Percentiles rank a stretch among this genome's conserved stretches.
These are phyloP conservation scores for Timema cristinae DNA, from an alignment of 2,888 invertebrate genomes.

Conservation along the genomic window DNA sequence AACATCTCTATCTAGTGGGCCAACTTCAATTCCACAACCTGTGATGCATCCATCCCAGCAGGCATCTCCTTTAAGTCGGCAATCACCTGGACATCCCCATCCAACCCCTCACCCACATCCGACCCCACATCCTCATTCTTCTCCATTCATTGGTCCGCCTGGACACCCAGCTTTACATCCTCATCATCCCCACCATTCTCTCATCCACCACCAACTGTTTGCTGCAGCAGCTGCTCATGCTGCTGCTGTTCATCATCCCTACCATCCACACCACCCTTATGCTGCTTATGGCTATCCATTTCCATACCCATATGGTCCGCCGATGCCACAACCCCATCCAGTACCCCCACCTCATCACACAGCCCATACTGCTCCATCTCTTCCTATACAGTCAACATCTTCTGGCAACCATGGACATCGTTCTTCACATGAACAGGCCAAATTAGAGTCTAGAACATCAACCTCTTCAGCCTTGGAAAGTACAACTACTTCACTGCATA, in stretches of 20 bases:
- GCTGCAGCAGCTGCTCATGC: slow-evolving; percentile 55
- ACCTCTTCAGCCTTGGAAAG: slow-evolving; percentile 55
- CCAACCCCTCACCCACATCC: slow-evolving; percentile 40
- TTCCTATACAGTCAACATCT: slow-evolving; percentile 17
- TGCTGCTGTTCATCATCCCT: slow-evolving; percentile 62
- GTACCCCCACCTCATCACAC: slow-evolving; percentile 51
- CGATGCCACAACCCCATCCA: slow-evolving; percentile 58
- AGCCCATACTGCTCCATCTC: slow-evolving; percentile 20
- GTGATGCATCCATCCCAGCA: slow-evolving; percentile 73
- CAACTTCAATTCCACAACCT: slow-evolving; percentile 59
- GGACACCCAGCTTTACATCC: slow-evolving; percentile 37
- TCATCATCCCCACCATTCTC: slow-evolving; percentile 69
- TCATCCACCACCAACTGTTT: slow-evolving; percentile 64
- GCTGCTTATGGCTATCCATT: slow-evolving; percentile 59
- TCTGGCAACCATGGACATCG: slow-evolving; percentile 17
- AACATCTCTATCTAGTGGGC: slow-evolving; percentile 52
- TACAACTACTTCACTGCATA: slow-evolving; percentile 61
- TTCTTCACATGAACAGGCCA: slow-evolving; percentile 22
- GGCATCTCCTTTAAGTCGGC: slow-evolving; percentile 54
- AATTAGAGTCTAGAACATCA: slow-evolving; percentile 40
- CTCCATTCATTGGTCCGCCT: slow-evolving; percentile 59
- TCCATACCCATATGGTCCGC: slow-evolving; percentile 66
- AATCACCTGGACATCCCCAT: slow-evolving; percentile 38
- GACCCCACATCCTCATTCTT: slow-evolving; percentile 39
- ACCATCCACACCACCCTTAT: slow-evolving; percentile 55